Percentiles rank a stretch among this genome's conserved stretches.
These are phyloP conservation scores for Brachyrhaphis roseni DNA, from an alignment of 2,797 vertebrate genomes.

Conservation along the genomic window DNA sequence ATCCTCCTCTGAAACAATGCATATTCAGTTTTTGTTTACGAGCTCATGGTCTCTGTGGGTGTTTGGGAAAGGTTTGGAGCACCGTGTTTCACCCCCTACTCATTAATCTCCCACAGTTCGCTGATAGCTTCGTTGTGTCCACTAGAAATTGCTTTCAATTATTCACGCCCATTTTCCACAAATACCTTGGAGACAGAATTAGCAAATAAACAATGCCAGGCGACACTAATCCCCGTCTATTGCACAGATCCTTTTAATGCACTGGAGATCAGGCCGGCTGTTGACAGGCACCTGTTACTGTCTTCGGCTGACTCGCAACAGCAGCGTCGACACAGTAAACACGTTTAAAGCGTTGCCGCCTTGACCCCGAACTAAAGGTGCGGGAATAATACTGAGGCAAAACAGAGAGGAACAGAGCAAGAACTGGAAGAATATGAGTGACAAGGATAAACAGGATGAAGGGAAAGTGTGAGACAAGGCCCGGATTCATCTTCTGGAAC, in stretches of 20 bases:
- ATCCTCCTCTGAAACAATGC: conserved; percentile 50
- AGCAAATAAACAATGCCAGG: conserved; percentile 83
- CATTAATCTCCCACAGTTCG: conserved; percentile 79
- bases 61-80: conserved; percentile 62
- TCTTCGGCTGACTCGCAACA: conserved; percentile 71
- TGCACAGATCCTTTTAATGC: conserved; percentile 79
- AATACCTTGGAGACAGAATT: conserved; percentile 84
- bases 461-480: conserved; percentile 47
- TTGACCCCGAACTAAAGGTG: conserved; percentile 60
- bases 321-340: conserved; percentile 76
- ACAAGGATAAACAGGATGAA: conserved; percentile 64
- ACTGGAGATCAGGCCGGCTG: conserved; percentile 79
- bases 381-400: conserved; percentile 47
- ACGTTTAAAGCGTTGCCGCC: conserved; percentile 67
- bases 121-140: conserved; percentile 78
- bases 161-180: conserved; percentile 83
- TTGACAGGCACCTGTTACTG: conserved; percentile 81
- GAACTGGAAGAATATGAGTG: conserved; percentile 29
- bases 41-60: conserved; percentile 60
- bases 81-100: conserved; percentile 65
- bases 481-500: conserved; percentile 45
- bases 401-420: conserved; percentile 47
- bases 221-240: conserved; percentile 81
- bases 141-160: conserved; percentile 81
- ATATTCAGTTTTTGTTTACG: conserved; percentile 70